phyloP scores from a whole-genome alignment of 92 coral and sea anemone genomes.

The Ricordea florida region DNA sequence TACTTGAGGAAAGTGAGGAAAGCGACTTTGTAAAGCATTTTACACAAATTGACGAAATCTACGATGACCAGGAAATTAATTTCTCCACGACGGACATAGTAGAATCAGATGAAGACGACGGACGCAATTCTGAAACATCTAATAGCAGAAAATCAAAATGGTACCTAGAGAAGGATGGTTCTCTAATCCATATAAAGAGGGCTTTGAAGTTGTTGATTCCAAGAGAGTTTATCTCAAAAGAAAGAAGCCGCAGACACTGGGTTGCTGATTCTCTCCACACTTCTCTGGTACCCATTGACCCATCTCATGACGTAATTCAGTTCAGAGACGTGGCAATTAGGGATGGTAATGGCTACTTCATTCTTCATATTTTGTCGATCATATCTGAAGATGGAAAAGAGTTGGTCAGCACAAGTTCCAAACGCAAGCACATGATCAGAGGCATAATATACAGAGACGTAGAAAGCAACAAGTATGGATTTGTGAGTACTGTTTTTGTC shows the following conservation, averaged over 20 bases:
- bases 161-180: conserved; percentile 11
- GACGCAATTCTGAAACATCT: not conserved
- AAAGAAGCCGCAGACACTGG: conserved; percentile 47
- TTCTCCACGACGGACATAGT: not conserved
- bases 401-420: not conserved
- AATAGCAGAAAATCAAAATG: conserved; percentile 2
- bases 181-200: not conserved
- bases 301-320: conserved; percentile 1
- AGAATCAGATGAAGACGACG: not conserved
- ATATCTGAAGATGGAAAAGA: conserved; percentile 9
- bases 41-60: not conserved
- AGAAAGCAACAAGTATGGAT: not conserved
- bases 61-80: not conserved
- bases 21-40: not conserved
- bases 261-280: conserved; percentile 7
- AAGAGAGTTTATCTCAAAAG: conserved; percentile 42
- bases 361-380: conserved; percentile 6
- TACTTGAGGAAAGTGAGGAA: not conserved
- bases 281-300: not conserved
- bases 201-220: conserved; percentile 39
- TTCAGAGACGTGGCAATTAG: conserved; percentile 27
- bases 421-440: not conserved
- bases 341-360: not conserved
- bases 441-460: not conserved
- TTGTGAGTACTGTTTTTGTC: not conserved